Evolutionary conservation across 2,113 vertebrate genomes (phyloP), one percentile per base, ranked within the genome.

Genomic region (Cairina moschata): DNA sequence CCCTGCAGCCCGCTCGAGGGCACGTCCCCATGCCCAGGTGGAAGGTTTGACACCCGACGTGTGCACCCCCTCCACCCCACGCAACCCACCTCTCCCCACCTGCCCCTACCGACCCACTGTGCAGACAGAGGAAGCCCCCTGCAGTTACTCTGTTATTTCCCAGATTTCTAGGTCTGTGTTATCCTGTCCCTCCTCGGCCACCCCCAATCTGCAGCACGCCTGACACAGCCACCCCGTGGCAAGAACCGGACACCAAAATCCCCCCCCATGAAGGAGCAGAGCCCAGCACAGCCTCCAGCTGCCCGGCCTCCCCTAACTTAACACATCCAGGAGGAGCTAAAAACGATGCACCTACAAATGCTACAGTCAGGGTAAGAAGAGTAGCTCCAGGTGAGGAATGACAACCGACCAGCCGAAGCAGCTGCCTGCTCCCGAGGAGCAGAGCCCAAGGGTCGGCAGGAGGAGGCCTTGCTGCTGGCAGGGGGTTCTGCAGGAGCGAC

Each of bases 191-290:
- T 72, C 38, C 86, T 63, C 38, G 58, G 44, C 80, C 17, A 5
- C 50, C 40, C 50, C 50, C 6, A 4, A 31, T 31, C 46, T 13
- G 56, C 59, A 58, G 78, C 32, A 58, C 11, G 11, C 2, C 0
- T 68, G 92, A 82, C 0, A 0, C 74, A 91, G 85, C 38, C 4
- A 0, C 20, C 26, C 12, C 0, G 0, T 36, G 34, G 46, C 46
- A 63, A 48, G 25, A 71, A 58, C 22, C 60, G 34, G 20, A 55
- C 0, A 2, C 46, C 44, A 83, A 56, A 56, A 2, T 5, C 1
- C 2, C 55, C 11, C 38, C 26, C 34, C 14, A 28, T 0, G 0
- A n/a, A 29, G 18, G 25, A 42, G 55, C 44, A 11, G 44, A 86
- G 16, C 42, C 58, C 20, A 48, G 60, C 0, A 0, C 50, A 86